Evolutionary conservation across 1,140 invertebrate species (phyloP), one percentile per base, ranked within the genome.

Genomic region (Halictus rubicundus): DNA sequence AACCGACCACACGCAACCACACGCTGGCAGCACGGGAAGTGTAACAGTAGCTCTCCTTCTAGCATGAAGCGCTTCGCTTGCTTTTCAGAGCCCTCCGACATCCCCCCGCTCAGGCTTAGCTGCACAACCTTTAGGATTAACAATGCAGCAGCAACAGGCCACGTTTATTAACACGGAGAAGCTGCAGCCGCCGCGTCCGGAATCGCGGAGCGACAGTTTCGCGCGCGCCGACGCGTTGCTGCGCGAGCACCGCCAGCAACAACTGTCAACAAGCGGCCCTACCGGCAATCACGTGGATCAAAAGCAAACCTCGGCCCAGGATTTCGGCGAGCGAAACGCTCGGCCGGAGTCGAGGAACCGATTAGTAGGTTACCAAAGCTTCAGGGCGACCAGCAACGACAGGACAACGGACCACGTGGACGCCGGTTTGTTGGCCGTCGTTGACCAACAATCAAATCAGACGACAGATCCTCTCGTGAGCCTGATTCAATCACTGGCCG

Each of bases 401-500:
- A 87, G 87, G 27, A 88, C 81, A 57, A 71, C 74, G 71, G 91
- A 93, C 10, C 71, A 89, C 32, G 74, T 87, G 27, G 92, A 93
- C 73, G 84, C 87, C 23, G 93, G 93, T n/a, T 86, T 94, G 52
- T 81, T 94, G 75, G 90, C 93, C 8, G 81, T 94, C 60, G 94
- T 93, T 32, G 91, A 92, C 87, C 91, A 93, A 63, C 87, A 93
- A 54, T 65, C 76, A 19, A 74, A 19, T 0, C 82, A 71, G 3
- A 52, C 7, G 63, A 75, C 76, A 14, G 90, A 93, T 78, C 90
- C 92, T 78, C 89, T 93, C 85, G 90, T 90, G 83, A 93, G 90
- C 88, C 89, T 94, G 65, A 92, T 94, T 87, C 91, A 91, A 59
- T 93, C 93, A 46, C 79, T 94, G 73, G 90, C 91, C 23, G 92